Percentiles rank a stretch among this genome's conserved stretches.
Evolutionary conservation across 2,888 invertebrate species (phyloP).

Genomic region (Sycophila texana): DNA sequence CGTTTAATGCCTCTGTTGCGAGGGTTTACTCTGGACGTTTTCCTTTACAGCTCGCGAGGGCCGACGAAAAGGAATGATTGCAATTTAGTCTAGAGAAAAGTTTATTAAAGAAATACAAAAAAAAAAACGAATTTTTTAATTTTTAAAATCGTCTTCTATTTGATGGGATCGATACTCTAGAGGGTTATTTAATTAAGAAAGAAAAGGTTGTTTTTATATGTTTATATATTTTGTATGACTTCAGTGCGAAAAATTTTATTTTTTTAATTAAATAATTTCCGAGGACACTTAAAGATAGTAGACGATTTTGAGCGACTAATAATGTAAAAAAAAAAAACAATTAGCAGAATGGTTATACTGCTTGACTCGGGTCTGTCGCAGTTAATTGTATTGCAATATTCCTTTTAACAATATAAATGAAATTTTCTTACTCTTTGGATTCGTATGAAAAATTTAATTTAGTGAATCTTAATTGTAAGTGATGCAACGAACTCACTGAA

Average conservation of each 20-base stretch:
- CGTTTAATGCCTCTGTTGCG: not conserved
- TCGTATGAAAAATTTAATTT: too few relatives aligned
- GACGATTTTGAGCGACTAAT: constrained; percentile 13
- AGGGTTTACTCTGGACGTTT: constrained; percentile 43
- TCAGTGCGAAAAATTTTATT: constrained; percentile 26
- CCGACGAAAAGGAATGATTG: not conserved
- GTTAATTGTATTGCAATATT: constrained; percentile 12
- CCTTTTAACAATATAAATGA: constrained; percentile 1
- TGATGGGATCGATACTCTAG: too few relatives aligned
- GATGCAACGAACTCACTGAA: not conserved
- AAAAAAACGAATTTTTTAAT: constrained; percentile 25
- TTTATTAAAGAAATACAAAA: not conserved
- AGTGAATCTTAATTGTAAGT: too few relatives aligned
- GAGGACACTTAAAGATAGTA: not conserved
- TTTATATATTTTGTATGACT: constrained; percentile 51
- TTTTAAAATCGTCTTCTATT: constrained; percentile 22
- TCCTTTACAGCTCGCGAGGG: not conserved
- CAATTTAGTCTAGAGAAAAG: constrained; percentile 1
- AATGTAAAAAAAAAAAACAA: not conserved
- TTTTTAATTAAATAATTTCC: constrained; percentile 47
- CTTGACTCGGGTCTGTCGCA: not conserved
- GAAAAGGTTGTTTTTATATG: constrained; percentile 42
- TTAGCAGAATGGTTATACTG: constrained; percentile 17
- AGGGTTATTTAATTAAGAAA: constrained; percentile 46
- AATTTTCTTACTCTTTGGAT: not conserved